Evolutionary conservation across 2,888 invertebrate species (phyloP).

Genomic region (Campoplex nolae): DNA sequence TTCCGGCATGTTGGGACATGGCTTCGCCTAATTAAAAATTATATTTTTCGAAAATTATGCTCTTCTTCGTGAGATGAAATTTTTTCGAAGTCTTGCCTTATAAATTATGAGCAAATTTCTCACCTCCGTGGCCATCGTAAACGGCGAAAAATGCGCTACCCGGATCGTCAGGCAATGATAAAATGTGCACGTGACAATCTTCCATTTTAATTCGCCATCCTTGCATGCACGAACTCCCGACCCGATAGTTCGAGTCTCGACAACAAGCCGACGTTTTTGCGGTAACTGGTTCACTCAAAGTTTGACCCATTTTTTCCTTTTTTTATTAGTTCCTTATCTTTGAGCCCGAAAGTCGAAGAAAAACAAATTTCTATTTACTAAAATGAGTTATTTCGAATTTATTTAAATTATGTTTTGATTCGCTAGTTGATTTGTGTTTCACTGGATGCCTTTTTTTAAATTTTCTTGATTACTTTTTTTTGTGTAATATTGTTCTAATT

Average conservation of each 20-base stretch:
- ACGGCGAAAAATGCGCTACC: slow-evolving; percentile 98
- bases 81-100: neutral
- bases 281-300: slow-evolving; percentile 98
- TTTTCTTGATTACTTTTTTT: neutral
- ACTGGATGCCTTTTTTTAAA: neutral
- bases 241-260: slow-evolving; percentile 89
- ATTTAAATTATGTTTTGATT: neutral
- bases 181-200: slow-evolving; percentile 98
- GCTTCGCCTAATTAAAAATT: slow-evolving; percentile 88
- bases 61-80: neutral
- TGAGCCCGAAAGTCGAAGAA: neutral
- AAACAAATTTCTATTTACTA: neutral
- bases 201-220: slow-evolving; percentile 99
- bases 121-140: slow-evolving; percentile 97
- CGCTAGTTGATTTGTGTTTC: neutral
- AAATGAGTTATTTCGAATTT: neutral
- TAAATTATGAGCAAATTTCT: neutral
- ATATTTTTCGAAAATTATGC: neutral
- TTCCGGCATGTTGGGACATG: slow-evolving; percentile 97
- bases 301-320: slow-evolving; percentile 95
- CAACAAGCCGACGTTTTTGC: slow-evolving; percentile 93
- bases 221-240: slow-evolving; percentile 99
- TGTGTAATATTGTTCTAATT: neutral
- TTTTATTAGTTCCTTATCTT: neutral
- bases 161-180: slow-evolving; percentile 96